Base-by-base conservation (phyloP, 1,140 invertebrate species). In the Eurosta solidaginis region DNA sequence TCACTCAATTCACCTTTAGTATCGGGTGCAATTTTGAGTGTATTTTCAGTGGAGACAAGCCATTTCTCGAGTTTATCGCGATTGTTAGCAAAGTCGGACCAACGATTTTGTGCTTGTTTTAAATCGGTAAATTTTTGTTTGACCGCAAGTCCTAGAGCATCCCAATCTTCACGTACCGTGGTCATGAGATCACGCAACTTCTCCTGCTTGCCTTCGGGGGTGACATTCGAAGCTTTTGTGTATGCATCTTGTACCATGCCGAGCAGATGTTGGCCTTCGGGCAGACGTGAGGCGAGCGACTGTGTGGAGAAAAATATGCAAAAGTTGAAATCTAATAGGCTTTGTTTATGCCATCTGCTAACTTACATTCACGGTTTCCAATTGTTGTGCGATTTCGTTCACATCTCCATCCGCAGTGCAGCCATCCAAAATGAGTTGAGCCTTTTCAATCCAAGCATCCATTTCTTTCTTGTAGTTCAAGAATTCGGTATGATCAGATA, bases 401-500 rank as follows among this genome's bases (percentile, higher is more conserved):
- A 94, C 91, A 86, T 96, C 93, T 14, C 96, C 96, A 77, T 93
- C 92, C 36, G 94, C 94, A 81, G 92, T 90, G 79, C 95, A 96
- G 81, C 95, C 93, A 83, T 95, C 92, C 5, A 97, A 91, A 3
- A 93, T 93, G 20, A 92, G 92, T 80, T 95, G 92, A 20, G 94
- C 93, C 49, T 92, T 91, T 54, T 92, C 90, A 22, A 96, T 88
- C 96, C 96, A 97, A 42, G 91, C 90, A 78, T 95, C 92, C 80
- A 96, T 89, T 82, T 96, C 93, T 80, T 93, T 91, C 83, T 95
- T 96, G 4, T 94, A 94, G 82, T 94, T 95, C 1, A 95, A 88
- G 87, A 96, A 97, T 84, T 97, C 95, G 0, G 94, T 96, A 78
- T 96, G 94, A 87, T 97, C 95, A 1, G 93, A 94, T 0, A 97